Conservation (phyloP, 2,888 invertebrate species). For the Drosophila crucigera region DNA sequence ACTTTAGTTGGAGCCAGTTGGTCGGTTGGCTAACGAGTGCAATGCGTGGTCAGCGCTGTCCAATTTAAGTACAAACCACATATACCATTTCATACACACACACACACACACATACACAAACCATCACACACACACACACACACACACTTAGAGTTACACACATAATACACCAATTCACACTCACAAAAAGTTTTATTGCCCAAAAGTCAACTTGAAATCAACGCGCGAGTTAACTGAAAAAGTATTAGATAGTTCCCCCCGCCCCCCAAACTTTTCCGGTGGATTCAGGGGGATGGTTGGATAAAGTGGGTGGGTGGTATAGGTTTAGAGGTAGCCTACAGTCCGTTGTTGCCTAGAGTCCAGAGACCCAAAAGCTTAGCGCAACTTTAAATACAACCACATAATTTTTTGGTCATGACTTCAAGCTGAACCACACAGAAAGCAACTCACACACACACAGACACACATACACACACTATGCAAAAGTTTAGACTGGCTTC, state of each 20-base stretch:
- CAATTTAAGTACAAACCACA: conserved; percentile 55
- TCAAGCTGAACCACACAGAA: conserved; percentile 49
- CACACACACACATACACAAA: conserved; percentile 8
- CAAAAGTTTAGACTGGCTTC: conserved; percentile 73
- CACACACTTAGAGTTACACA: conserved; percentile 6
- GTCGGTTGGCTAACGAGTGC: conserved; percentile 43
- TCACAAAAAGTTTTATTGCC: conserved; percentile 56
- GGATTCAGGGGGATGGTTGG: neutral
- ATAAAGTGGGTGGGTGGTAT: neutral
- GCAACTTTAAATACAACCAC: conserved; percentile 77
- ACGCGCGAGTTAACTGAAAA: conserved; percentile 79
- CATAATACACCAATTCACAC: neutral
- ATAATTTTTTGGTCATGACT: conserved; percentile 78
- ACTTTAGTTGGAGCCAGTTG: conserved; percentile 27
- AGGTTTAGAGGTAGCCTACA: conserved; percentile 23
- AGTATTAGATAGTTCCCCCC: conserved; percentile 59
- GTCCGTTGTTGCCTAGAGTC: conserved; percentile 33
- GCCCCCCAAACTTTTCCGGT: neutral
- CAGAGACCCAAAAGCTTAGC: conserved; percentile 47
- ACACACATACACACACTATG: conserved; percentile 35
- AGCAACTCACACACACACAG: neutral
- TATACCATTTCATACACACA: conserved; percentile 29
- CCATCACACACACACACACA: conserved; percentile 19
- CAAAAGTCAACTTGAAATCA: conserved; percentile 69
- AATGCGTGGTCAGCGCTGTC: conserved; percentile 60